phyloP scores from a whole-genome alignment of 2,888 invertebrate species.

The Ophion costatus region DNA sequence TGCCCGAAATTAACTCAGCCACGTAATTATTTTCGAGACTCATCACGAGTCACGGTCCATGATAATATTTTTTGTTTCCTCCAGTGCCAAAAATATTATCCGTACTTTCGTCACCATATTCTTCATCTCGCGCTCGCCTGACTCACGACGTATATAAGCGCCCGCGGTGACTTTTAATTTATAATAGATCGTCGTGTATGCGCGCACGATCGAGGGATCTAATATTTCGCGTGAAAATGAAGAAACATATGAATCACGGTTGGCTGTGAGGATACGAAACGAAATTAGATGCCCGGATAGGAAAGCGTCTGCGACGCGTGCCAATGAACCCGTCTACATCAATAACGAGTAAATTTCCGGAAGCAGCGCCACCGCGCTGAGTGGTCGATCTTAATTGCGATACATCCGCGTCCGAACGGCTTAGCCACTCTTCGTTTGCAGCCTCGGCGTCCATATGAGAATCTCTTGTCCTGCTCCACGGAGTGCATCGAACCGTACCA shows the following conservation, averaged over 20 bases:
- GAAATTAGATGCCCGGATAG: constrained; percentile 21
- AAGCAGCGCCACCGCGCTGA: constrained; percentile 13
- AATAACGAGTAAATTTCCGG: constrained; percentile 23
- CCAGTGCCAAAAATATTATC: not conserved
- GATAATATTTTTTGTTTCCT: not conserved
- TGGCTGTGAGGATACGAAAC: not conserved
- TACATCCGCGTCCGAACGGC: constrained; percentile 18
- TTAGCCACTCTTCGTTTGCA: constrained; percentile 16
- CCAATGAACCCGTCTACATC: constrained; percentile 48
- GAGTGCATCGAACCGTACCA: not conserved
- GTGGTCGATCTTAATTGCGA: constrained; percentile 45
- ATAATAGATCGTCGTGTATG: not conserved
- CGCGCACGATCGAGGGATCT: not conserved
- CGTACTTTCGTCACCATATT: not conserved
- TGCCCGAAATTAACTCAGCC: not conserved
- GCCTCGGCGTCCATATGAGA: constrained; percentile 10
- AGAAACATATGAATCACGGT: constrained; percentile 19
- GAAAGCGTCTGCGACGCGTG: constrained; percentile 27
- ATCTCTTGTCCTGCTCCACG: not conserved
- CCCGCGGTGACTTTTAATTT: not conserved
- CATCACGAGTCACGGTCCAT: not conserved
- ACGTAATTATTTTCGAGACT: not conserved
- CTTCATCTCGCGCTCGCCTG: not conserved
- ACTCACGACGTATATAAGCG: not conserved
- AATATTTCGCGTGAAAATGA: constrained; percentile 14